phyloP scores from a whole-genome alignment of 37 sponge, comb jelly and placozoan genomes.

The Mnemiopsis leidyi region DNA sequence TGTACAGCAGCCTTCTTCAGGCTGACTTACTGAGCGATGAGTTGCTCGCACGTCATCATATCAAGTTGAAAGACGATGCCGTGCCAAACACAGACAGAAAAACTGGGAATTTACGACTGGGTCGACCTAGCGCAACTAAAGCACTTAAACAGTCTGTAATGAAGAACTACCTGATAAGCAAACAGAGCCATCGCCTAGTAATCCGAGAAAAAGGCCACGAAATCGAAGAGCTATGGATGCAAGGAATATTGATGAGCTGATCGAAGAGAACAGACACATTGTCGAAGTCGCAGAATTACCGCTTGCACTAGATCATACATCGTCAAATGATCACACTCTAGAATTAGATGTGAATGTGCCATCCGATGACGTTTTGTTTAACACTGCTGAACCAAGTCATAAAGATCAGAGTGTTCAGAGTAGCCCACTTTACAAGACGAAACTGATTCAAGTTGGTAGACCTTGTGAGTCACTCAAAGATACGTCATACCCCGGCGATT shows the following conservation, averaged over 20 bases:
- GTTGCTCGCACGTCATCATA: neutral
- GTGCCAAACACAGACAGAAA: neutral
- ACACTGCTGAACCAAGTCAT: neutral
- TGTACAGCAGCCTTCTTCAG: neutral
- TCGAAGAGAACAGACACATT: neutral
- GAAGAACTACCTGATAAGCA: neutral
- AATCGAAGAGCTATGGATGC: neutral
- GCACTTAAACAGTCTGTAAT: neutral
- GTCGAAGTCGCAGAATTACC: too few species aligned
- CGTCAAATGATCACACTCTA: neutral
- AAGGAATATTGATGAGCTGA: neutral
- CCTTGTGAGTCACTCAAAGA: neutral
- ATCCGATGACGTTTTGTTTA: neutral
- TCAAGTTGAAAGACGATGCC: neutral
- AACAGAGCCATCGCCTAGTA: neutral
- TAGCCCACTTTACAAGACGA: neutral
- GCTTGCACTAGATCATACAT: too few species aligned
- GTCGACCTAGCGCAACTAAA: neutral
- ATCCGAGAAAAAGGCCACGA: neutral
- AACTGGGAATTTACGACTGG: neutral
- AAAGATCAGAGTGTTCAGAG: neutral
- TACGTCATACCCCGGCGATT: neutral
- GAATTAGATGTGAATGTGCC: neutral
- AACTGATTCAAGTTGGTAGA: neutral
- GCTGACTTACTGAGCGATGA: neutral